Conservation (phyloP, 1,140 invertebrate genomes). For the Brachionus rubens region DNA sequence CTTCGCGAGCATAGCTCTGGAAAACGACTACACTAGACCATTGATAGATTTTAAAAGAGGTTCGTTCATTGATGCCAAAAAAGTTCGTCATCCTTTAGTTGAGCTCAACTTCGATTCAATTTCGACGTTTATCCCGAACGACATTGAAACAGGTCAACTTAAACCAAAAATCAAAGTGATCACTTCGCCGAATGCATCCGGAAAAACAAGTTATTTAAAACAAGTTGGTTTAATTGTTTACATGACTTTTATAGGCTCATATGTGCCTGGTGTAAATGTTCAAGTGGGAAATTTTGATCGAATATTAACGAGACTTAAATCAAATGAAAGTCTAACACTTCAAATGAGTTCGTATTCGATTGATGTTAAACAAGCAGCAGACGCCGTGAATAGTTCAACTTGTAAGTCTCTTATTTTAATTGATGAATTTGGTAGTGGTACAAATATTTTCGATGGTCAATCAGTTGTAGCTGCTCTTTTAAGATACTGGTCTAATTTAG, state of each 20-base stretch:
- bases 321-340: constrained; percentile 79
- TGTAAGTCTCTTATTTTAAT: constrained; percentile 69
- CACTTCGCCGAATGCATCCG: constrained; percentile 63
- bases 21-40: constrained; percentile 71
- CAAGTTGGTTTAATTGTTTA: constrained; percentile 73
- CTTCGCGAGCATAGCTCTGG: constrained; percentile 69
- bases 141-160: constrained; percentile 64
- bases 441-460: constrained; percentile 91
- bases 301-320: constrained; percentile 84
- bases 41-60: constrained; percentile 63
- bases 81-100: constrained; percentile 71
- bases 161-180: constrained; percentile 65
- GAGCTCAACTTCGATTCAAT: constrained; percentile 63
- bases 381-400: constrained; percentile 69
- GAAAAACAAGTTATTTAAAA: constrained; percentile 50
- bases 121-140: constrained; percentile 72
- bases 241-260: constrained; percentile 87
- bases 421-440: constrained; percentile 94
- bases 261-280: constrained; percentile 80
- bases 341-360: constrained; percentile 96
- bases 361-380: constrained; percentile 92
- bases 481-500: constrained; percentile 65
- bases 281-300: constrained; percentile 71
- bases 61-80: constrained; percentile 70
- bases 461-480: constrained; percentile 69